These are phyloP conservation scores for Anarsia innoxiella DNA, from an alignment of 2,888 invertebrate genomes.

Conservation along the genomic window DNA sequence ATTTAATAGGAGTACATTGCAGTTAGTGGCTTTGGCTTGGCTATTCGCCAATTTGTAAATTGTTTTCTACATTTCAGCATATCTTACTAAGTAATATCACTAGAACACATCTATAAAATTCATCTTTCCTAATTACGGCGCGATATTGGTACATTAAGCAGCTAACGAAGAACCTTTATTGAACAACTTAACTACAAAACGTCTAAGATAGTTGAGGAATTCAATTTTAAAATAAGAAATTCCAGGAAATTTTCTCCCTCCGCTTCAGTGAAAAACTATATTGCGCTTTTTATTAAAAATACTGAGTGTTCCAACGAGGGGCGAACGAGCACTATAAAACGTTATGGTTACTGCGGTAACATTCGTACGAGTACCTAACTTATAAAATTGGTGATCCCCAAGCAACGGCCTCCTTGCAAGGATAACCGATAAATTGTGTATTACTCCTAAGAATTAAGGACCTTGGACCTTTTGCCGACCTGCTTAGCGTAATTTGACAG, in stretches of 20 bases:
- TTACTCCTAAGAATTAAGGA: slow-evolving; percentile 46
- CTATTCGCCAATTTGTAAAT: no score
- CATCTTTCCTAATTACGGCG: neutral
- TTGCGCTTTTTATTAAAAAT: slow-evolving; percentile 66
- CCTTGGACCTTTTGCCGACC: slow-evolving; percentile 34
- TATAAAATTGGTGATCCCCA: slow-evolving; percentile 64
- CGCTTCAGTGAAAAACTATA: slow-evolving; percentile 57
- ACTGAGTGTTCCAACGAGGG: slow-evolving; percentile 64
- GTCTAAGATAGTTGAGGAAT: slow-evolving; percentile 23
- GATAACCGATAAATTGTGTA: slow-evolving; percentile 42
- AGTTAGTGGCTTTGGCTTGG: no score
- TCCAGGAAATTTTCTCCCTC: slow-evolving; percentile 35
- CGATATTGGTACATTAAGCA: neutral
- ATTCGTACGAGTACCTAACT: slow-evolving; percentile 64
- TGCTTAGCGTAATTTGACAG: slow-evolving; percentile 31
- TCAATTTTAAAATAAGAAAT: slow-evolving; percentile 56
- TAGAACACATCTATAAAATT: neutral
- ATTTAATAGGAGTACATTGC: no score
- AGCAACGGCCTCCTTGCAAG: slow-evolving; percentile 37
- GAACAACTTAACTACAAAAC: neutral
- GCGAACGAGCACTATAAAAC: slow-evolving; percentile 65
- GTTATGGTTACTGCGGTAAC: slow-evolving; percentile 70
- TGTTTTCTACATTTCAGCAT: neutral
- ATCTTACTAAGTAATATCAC: neutral
- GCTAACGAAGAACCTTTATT: no score